phyloP scores from a whole-genome alignment of 2,797 vertebrate species.

The Poeciliopsis infans region DNA sequence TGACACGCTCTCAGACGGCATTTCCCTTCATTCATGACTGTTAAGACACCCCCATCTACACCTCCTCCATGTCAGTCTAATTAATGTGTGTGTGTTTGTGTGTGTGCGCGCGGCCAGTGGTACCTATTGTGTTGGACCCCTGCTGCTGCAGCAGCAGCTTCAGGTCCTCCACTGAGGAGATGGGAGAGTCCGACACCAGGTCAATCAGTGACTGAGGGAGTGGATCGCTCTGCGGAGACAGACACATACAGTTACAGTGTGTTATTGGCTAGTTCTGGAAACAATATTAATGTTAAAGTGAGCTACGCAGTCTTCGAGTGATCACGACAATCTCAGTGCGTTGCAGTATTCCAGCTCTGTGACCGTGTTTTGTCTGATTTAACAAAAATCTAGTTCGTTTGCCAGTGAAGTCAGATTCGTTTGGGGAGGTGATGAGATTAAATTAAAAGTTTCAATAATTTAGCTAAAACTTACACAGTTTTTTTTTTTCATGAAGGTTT shows the following conservation, averaged over 20 bases:
- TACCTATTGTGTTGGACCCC: constrained; percentile 89
- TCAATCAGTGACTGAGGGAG: constrained; percentile 90
- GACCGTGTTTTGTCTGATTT: too few relatives aligned
- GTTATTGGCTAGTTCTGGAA: not conserved
- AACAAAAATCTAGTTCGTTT: too few relatives aligned
- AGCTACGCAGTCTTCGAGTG: not conserved
- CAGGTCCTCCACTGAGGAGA: constrained; percentile 90
- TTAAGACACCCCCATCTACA: constrained; percentile 37
- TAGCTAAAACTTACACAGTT: not conserved
- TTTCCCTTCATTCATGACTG: constrained; percentile 57
- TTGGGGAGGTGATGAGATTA: not conserved
- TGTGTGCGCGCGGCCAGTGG: constrained; percentile 52
- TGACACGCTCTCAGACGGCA: constrained; percentile 37
- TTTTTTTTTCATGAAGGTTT: not conserved
- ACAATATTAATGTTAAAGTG: not conserved
- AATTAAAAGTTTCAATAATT: not conserved
- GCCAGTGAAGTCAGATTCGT: too few relatives aligned
- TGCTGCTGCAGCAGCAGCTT: constrained; percentile 87
- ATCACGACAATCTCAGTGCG: not conserved
- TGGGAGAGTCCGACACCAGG: constrained; percentile 86
- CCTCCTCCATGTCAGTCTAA: constrained; percentile 53
- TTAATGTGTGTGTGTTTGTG: constrained; percentile 29
- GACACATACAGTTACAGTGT: constrained; percentile 21
- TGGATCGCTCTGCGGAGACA: constrained; percentile 84
- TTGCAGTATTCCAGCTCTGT: not conserved